These are phyloP conservation scores for Cotesia congregata DNA, from an alignment of 2,888 invertebrate genomes.

Conservation along the genomic window DNA sequence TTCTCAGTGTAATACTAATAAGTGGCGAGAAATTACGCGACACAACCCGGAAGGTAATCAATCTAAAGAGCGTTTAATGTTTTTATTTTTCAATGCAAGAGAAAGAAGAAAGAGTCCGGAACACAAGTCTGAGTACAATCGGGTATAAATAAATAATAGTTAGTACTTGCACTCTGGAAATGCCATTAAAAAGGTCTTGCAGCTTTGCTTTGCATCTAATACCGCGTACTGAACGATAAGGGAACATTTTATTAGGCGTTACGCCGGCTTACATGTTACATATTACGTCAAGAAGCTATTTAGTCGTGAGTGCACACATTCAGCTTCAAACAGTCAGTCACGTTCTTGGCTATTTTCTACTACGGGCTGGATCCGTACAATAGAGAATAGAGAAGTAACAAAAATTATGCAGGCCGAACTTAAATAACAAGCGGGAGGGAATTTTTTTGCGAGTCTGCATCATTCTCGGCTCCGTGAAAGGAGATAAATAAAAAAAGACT, in stretches of 20 bases:
- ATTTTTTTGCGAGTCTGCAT: background rate
- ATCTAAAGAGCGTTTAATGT: background rate
- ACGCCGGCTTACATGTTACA: background rate
- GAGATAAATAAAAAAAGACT: background rate
- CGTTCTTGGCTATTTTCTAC: background rate
- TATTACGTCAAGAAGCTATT: background rate
- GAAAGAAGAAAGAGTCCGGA: background rate
- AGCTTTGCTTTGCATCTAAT: background rate
- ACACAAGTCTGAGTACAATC: conserved; percentile 7
- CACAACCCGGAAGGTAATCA: conserved; percentile 6
- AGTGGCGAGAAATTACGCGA: conserved; percentile 25
- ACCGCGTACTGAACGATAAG: conserved; percentile 16
- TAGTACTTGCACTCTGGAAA: background rate
- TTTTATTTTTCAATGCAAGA: background rate
- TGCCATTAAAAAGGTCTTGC: background rate
- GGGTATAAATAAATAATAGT: conserved; percentile 1
- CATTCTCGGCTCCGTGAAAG: background rate
- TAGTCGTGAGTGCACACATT: background rate
- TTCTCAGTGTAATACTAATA: conserved; percentile 14
- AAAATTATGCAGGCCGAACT: background rate
- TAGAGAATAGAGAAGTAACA: background rate
- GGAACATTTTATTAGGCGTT: conserved; percentile 11
- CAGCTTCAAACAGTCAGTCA: background rate
- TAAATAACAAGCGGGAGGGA: background rate
- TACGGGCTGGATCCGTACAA: background rate